Percentiles rank a stretch among this genome's conserved stretches.
Conservation (phyloP, 2,797 vertebrate genomes). For the Borostomias antarcticus region DNA sequence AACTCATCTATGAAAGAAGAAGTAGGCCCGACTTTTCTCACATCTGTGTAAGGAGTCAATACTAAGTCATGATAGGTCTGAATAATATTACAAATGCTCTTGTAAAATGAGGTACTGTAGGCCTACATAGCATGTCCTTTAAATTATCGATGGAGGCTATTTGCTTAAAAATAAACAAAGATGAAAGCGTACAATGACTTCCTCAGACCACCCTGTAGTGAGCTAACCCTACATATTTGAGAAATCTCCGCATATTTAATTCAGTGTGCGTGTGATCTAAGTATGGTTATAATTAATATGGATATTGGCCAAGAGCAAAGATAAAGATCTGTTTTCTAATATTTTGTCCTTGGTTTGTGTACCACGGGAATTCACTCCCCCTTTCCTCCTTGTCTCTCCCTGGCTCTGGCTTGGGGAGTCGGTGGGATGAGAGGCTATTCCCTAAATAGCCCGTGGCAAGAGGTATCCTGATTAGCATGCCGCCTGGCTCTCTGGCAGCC, state of each 20-base stretch:
- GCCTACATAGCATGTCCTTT: neutral
- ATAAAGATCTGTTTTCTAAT: constrained; percentile 81
- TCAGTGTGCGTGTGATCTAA: constrained; percentile 57
- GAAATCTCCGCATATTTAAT: constrained; percentile 71
- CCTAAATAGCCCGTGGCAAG: constrained; percentile 85
- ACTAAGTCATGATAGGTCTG: constrained; percentile 17
- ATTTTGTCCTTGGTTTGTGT: constrained; percentile 83
- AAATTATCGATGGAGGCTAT: neutral
- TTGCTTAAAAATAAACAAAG: constrained; percentile 36
- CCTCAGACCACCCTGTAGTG: constrained; percentile 42
- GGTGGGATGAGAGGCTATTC: constrained; percentile 83
- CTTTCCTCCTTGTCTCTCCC: constrained; percentile 56
- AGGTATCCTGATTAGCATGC: constrained; percentile 86
- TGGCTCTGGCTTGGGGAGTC: constrained; percentile 74
- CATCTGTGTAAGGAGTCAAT: constrained; percentile 57
- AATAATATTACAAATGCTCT: constrained; percentile 6
- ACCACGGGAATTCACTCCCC: constrained; percentile 74
- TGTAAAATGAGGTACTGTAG: constrained; percentile 1
- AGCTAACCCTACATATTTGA: constrained; percentile 48
- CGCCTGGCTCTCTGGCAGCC: constrained; percentile 78
- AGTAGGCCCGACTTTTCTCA: constrained; percentile 34
- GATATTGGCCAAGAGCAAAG: constrained; percentile 81
- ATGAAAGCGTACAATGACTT: constrained; percentile 25
- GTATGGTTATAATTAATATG: constrained; percentile 77
- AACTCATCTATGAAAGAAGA: constrained; percentile 58